Evolutionary conservation across 2,113 vertebrate genomes (phyloP).

Genomic region (Ailuropoda melanoleuca): DNA sequence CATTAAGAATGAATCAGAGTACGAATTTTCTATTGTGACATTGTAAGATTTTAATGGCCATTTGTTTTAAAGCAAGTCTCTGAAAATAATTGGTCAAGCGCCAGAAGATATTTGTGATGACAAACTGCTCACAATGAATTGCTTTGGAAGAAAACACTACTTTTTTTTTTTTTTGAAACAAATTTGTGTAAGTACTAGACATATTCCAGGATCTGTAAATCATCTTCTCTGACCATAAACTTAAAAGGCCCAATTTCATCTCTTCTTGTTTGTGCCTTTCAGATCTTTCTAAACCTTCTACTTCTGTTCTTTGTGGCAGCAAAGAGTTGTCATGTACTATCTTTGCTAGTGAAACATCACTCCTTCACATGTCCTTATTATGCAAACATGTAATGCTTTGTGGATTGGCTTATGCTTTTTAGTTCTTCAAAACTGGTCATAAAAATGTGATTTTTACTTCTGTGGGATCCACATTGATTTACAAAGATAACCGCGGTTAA

Average conservation of each 20-base stretch:
- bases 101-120: constrained; percentile 81
- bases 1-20: constrained; percentile 76
- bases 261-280: constrained; percentile 56
- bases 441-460: constrained; percentile 22
- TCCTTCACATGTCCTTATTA: neutral
- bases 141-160: constrained; percentile 83
- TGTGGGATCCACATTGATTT: constrained; percentile 54
- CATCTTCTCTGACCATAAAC: constrained; percentile 20
- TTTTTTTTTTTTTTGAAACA: constrained; percentile 83
- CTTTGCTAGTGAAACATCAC: neutral
- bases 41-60: constrained; percentile 79
- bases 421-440: neutral
- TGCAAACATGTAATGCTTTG: neutral
- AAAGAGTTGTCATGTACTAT: neutral
- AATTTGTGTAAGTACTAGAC: constrained; percentile 75
- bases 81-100: constrained; percentile 81
- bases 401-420: neutral
- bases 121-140: constrained; percentile 81
- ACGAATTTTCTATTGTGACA: constrained; percentile 71
- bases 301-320: neutral
- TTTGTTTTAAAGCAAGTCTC: constrained; percentile 81
- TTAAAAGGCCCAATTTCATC: constrained; percentile 33
- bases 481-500: constrained; percentile 56
- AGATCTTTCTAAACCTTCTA: constrained; percentile 49
- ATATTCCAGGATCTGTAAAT: constrained; percentile 48